Base-by-base conservation (phyloP, 2,113 vertebrate species). In the Tichodroma muraria region DNA sequence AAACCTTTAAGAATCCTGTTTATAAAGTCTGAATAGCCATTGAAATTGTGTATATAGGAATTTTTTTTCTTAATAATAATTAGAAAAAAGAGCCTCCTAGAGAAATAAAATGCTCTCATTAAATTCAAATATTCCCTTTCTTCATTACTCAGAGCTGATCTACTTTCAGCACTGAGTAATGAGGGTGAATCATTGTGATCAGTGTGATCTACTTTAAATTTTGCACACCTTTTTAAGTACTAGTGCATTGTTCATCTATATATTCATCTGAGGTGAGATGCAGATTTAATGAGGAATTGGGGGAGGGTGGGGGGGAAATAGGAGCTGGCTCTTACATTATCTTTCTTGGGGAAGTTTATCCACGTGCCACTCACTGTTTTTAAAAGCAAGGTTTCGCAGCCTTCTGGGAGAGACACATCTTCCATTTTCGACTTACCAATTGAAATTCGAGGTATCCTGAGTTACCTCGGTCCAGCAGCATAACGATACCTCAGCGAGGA, bases 231-330 rank as follows among this genome's bases (percentile, higher is more conserved):
- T 59, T 80, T 31, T 15, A 82, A 44, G 25, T 15, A 47, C 14
- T 15, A 40, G 27, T 23, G 49, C 23, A 7, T 9, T 21, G 23
- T 22, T 69, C 13, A 45, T 24, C 57, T 40, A 4, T 4, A 1
- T 6, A 35, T 15, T 38, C 3, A 25, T 38, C 7, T 42, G 45
- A 82, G 53, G 45, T 3, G 25, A 85, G 42, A 40, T 16, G 28
- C 17, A 70, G 45, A 35, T 38, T 10, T 47, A 24, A 23, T 20
- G 12, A 30, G 37, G 71, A 59, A 16, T 1, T 9, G 33, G 6
- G 4, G 1, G 5, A 3, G 3, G 5, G 2, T 4, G 5, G 3
- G 3, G 5, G 2, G 4, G 4, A 20, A 69, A 50, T 3, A 20
- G 52, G 69, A 83, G 13, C 31, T 9, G 16, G 13, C 35, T 71